Evolutionary conservation across 2,888 invertebrate genomes (phyloP).

Genomic region (Drosophila niveifrons): DNA sequence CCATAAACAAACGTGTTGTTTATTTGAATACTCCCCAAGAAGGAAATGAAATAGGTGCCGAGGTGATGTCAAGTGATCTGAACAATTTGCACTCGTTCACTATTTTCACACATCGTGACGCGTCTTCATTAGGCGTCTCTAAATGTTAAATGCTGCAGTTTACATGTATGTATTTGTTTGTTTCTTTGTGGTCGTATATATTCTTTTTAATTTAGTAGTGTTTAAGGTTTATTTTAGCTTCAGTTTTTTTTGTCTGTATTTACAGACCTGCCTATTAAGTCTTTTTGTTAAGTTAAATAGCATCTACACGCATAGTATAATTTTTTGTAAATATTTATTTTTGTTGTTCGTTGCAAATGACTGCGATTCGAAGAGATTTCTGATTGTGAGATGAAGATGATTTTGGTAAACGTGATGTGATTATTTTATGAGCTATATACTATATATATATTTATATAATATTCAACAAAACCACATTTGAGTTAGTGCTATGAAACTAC

Average conservation of each 20-base stretch:
- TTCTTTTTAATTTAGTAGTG: constrained; percentile 46
- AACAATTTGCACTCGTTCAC: constrained; percentile 39
- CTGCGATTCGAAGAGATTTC: constrained; percentile 14
- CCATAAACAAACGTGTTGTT: constrained; percentile 60
- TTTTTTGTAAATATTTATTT: constrained; percentile 79
- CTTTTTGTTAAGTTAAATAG: constrained; percentile 63
- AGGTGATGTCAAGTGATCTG: constrained; percentile 71
- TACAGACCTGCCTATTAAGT: constrained; percentile 42
- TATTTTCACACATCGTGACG: constrained; percentile 64
- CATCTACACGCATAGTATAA: constrained; percentile 10
- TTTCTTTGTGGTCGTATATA: constrained; percentile 10
- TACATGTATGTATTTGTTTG: constrained; percentile 21
- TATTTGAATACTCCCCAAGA: constrained; percentile 39
- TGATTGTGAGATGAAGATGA: constrained; percentile 55
- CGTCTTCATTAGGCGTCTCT: constrained; percentile 36
- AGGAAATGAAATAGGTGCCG: constrained; percentile 64
- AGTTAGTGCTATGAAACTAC: constrained; percentile 70
- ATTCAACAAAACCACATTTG: constrained; percentile 54
- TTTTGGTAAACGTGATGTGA: constrained; percentile 78
- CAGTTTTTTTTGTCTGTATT: constrained; percentile 40
- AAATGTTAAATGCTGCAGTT: constrained; percentile 76
- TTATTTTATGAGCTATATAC: constrained; percentile 68
- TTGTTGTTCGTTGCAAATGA: constrained; percentile 59
- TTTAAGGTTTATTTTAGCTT: constrained; percentile 50
- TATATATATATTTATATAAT: constrained; percentile 70